Evolutionary conservation across 2,113 vertebrate species (phyloP).

Genomic region (Scalopus aquaticus): DNA sequence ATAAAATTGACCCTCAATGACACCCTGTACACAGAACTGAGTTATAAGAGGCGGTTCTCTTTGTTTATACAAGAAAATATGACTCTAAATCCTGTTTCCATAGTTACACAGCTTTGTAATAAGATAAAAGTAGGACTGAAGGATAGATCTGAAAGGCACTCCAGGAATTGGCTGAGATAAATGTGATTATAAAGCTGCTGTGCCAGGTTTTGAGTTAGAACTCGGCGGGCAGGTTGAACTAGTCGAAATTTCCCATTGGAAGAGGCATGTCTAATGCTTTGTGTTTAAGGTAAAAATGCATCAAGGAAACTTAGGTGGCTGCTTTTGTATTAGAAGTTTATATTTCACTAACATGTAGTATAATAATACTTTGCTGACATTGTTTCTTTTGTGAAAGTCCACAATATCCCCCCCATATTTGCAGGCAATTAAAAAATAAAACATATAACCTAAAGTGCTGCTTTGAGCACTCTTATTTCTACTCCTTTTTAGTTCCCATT

Average conservation of each 20-base stretch:
- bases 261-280: conserved; percentile 26
- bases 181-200: not conserved
- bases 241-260: conserved; percentile 48
- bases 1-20: conserved; percentile 55
- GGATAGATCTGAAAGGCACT: conserved; percentile 59
- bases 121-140: conserved; percentile 54
- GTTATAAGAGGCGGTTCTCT: conserved; percentile 70
- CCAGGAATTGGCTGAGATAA: conserved; percentile 12
- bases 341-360: conserved; percentile 32
- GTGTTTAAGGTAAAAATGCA: not conserved
- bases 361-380: not conserved
- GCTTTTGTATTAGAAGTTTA: not conserved
- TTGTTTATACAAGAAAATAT: conserved; percentile 56
- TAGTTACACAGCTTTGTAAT: conserved; percentile 72
- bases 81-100: conserved; percentile 66
- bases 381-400: not conserved
- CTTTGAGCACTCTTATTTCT: not conserved
- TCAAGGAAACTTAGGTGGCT: not conserved
- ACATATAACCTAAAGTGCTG: not conserved
- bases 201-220: not conserved
- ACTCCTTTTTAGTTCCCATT: not conserved
- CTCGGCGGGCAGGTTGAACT: not conserved
- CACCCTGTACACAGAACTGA: conserved; percentile 73
- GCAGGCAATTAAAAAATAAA: not conserved
- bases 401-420: not conserved